Evolutionary conservation across 2,113 vertebrate genomes (phyloP), one percentile per base, ranked within the genome.

Genomic region (Ariopsis seemanni): DNA sequence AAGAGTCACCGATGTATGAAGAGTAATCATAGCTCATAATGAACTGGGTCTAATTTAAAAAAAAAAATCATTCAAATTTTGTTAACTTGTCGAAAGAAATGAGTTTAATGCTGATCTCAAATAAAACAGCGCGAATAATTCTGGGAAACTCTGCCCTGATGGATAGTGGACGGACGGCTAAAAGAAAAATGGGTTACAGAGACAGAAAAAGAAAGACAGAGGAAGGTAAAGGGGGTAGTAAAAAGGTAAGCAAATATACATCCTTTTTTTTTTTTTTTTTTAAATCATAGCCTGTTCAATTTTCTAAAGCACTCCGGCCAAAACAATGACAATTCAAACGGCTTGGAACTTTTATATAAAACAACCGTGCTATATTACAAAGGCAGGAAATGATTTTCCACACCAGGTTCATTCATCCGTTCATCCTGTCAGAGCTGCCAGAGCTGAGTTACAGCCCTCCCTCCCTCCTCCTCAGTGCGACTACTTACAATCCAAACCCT

Each of bases 341-440:
- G 74, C 58, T 67, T 74, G 78, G 84, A 88, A 71, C 74, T 17
- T 60, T 81, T 83, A 78, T 42, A 1, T 80, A 63, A 1, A 88
- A 52, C 82, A 86, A 81, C 57, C 50, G 18, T n/a, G 86, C 63
- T 81, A 63, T 72, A 84, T 74, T 87, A 84, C 79, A 88, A 87
- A 65, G 87, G 84, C 86, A 87, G 88, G 87, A 90, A 85, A 84
- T 34, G 63, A 65, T 75, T 90, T 34, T 87, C 89, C 82, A 63
- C 80, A 50, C 30, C 77, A 78, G 67, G 57, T 58, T 74, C 58
- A 84, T 67, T 77, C 78, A 82, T 52, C 82, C 80, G 50, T 86
- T 65, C 62, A 86, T 57, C 50, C 50, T 67, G 83, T 83, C 48
- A 63, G 82, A 50, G 62, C 48, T 78, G 77, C 75, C 63, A 71